Evolutionary conservation across 1,140 invertebrate genomes (phyloP).

Genomic region (Anastrepha ludens): DNA sequence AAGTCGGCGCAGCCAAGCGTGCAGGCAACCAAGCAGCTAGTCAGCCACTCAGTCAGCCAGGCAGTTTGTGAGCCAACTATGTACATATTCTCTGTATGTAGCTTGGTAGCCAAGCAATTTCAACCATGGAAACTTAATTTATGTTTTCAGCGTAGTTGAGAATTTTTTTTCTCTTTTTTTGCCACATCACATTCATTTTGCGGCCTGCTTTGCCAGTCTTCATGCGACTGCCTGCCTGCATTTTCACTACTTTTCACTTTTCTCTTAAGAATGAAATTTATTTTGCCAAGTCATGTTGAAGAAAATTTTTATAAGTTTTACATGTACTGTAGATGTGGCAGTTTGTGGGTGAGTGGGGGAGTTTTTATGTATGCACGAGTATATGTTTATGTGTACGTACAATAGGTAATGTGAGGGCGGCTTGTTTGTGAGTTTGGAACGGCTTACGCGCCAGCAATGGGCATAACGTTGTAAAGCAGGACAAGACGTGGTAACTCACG

Average conservation of each 20-base stretch:
- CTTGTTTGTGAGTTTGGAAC: not conserved
- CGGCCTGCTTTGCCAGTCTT: constrained; percentile 27
- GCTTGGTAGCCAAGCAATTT: constrained; percentile 63
- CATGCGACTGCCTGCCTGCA: constrained; percentile 55
- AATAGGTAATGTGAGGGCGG: constrained; percentile 55
- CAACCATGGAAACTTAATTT: constrained; percentile 75
- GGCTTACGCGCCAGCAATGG: not conserved
- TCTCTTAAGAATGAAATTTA: constrained; percentile 74
- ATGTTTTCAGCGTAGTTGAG: constrained; percentile 74
- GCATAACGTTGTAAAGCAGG: not conserved
- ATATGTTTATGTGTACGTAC: constrained; percentile 66
- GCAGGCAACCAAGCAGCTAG: constrained; percentile 16
- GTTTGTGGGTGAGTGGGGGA: not conserved
- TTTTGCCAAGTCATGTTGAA: constrained; percentile 74
- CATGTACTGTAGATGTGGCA: constrained; percentile 19
- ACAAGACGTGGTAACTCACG: not conserved
- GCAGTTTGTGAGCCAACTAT: not conserved
- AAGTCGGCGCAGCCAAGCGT: constrained; percentile 18
- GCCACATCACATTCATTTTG: constrained; percentile 42
- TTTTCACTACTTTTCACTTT: constrained; percentile 25
- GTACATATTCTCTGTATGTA: not conserved
- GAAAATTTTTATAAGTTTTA: constrained; percentile 75
- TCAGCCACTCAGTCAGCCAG: not conserved
- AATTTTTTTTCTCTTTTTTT: constrained; percentile 68
- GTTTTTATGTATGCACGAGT: not conserved